A percentile compares a stretch with the other conserved stretches of the same genome.
Evolutionary conservation across 2,888 invertebrate species (phyloP).

Genomic region (Shargacucullia verbasci): DNA sequence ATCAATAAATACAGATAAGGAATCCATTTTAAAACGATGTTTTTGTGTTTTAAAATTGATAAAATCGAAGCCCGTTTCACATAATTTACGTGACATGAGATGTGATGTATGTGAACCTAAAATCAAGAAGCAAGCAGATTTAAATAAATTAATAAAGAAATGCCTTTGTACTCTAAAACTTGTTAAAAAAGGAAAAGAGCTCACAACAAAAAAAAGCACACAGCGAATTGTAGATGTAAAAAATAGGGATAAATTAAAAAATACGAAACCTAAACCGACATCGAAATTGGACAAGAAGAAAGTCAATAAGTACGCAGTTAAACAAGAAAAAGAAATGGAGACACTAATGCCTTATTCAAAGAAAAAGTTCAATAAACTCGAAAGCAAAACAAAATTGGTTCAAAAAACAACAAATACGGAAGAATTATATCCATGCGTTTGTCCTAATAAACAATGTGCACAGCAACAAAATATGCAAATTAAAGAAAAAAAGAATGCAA

Average conservation of each 20-base stretch:
- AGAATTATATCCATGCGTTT: slow-evolving; percentile 3
- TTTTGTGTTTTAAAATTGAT: not conserved
- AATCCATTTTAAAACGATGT: slow-evolving; percentile 1
- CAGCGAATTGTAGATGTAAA: not conserved
- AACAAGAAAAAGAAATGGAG: slow-evolving; percentile 12
- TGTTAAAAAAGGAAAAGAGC: not conserved
- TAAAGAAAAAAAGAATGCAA: too few species aligned
- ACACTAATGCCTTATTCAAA: slow-evolving; percentile 47
- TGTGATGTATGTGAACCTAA: too few species aligned
- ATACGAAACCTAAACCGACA: not conserved
- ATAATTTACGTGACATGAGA: too few species aligned
- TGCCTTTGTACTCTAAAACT: slow-evolving; percentile 13
- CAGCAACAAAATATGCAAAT: too few species aligned
- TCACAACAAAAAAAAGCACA: slow-evolving; percentile 19
- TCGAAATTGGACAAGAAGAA: slow-evolving; percentile 1
- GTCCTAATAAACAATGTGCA: too few species aligned
- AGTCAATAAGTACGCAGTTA: not conserved
- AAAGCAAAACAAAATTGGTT: slow-evolving; percentile 13
- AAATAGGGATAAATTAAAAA: not conserved
- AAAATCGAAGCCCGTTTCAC: not conserved
- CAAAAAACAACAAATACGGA: not conserved
- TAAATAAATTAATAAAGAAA: slow-evolving; percentile 12
- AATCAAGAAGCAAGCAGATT: not conserved
- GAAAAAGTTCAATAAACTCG: slow-evolving; percentile 27
- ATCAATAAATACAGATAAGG: not conserved